Conservation (phyloP, 2,797 vertebrate genomes). For the Crocidura indochinensis region DNA sequence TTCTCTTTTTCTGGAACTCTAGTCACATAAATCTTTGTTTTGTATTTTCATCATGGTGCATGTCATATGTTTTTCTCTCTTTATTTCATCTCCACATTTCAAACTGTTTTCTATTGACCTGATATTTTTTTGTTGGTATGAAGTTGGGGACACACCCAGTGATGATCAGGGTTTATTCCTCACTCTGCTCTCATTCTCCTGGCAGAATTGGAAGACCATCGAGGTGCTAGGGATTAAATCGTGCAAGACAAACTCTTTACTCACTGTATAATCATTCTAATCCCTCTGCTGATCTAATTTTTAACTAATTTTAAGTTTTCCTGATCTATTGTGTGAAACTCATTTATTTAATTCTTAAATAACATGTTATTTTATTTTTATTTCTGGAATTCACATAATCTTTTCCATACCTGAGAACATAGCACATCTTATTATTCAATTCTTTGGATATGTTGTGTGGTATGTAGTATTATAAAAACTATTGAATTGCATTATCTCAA, state of each 20-base stretch:
- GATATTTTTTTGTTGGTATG: background rate
- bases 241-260: too few species aligned
- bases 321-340: constrained; percentile 15
- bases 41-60: background rate
- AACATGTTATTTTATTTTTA: constrained; percentile 32
- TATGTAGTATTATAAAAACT: too few species aligned
- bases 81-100: background rate
- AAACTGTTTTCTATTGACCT: constrained; percentile 21
- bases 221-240: too few species aligned
- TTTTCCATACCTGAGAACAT: background rate
- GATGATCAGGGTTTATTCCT: too few species aligned
- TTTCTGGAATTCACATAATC: background rate
- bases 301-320: background rate
- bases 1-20: background rate
- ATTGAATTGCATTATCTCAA: too few species aligned
- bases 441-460: background rate
- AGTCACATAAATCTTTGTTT: background rate
- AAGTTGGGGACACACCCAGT: too few species aligned
- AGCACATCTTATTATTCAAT: background rate
- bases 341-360: constrained; percentile 14
- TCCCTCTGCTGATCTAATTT: background rate
- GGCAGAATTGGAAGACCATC: too few species aligned
- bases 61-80: background rate
- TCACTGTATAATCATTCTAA: too few species aligned
- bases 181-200: too few species aligned